Base-by-base conservation (phyloP, 2,113 vertebrate species). In the Scomber scombrus region DNA sequence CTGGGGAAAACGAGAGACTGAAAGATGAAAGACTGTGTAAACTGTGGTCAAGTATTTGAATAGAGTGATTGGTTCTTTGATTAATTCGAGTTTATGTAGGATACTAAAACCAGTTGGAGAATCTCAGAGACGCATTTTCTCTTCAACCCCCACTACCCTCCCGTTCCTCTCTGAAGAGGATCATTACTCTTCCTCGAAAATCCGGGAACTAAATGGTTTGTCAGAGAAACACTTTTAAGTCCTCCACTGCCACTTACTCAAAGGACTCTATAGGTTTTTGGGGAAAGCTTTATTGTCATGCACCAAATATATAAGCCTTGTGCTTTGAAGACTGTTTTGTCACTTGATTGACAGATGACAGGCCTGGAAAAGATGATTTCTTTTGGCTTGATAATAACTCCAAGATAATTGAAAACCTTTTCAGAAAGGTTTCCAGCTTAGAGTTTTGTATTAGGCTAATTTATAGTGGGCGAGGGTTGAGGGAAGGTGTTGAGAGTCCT, bases 201-300 rank as follows among this genome's bases (percentile, higher is more conserved):
- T 85, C 88, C 84, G 69, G 85, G 74, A 91, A 82, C 76, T 76
- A 92, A 88, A 73, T 84, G 81, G 80, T 89, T 90, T 92, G 88
- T 91, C 89, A 92, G 90, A 87, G 83, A 85, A 84, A 84, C 66
- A 78, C 86, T 89, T 91, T 90, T 72, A 85, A 84, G 71, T 90
- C 72, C 55, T 80, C 46, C 29, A 23, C 68, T 61, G 71, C 69
- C 84, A 76, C 70, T 76, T 72, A 80, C 55, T 88, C 72, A 71
- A 78, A 86, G 49, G 77, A 74, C 71, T 86, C 76, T 67, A 78
- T 88, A 88, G 87, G 82, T 88, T 86, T 86, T 87, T 86, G 31
- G 57, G 64, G 63, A 86, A 84, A 78, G 75, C 76, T 86, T 86
- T 78, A 85, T 82, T 87, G 75, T 81, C 61, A 82, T 85, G 85